Base-by-base conservation (phyloP, 1,140 invertebrate species). In the Brachionus rubens region DNA sequence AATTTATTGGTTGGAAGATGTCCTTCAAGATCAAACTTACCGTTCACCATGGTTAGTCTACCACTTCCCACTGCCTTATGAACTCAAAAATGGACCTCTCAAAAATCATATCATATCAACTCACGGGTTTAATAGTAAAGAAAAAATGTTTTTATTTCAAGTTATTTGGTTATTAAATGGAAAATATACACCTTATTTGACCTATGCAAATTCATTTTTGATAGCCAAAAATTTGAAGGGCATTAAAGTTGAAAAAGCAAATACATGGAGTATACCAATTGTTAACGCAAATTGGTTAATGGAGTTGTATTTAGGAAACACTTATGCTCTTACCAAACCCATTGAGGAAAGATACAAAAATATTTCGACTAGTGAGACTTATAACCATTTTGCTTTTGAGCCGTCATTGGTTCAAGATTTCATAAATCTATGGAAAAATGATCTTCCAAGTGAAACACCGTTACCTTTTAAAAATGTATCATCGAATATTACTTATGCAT, bases 1-100 rank as follows among this genome's bases (percentile, higher is more conserved):
- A 40, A 30, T 72, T 40, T 72, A 72, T 40, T 72, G 68, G 68
- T 36, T 72, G 12, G 68, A 72, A 72, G 68, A 72, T 54, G 68
- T 72, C 10, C 30, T 72, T 4, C 68, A 72, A 41, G 68, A 72
- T 10, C 68, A 72, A 54, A 24, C 19, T 7, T 36, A 33, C 19
- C 24, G 68, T 30, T 10, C 68, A 40, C 68, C 68, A 21, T 72
- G 68, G 68, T 41, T 72, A 30, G 68, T 41, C 26, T 72, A 72
- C 24, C 68, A 72, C 41, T 72, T 50, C 41, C 68, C 68, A n/a
- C 50, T 46, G 7, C 68, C 68, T 28, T 72, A 21, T 40, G 46
- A 72, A 19, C 46, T 24, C 2, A 50, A 54, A 48, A 50, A 21
- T 6, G 68, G 46, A 50, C 68, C 68, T 14, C 28, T 72, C 3